Percentiles rank a stretch among this genome's conserved stretches.
These are phyloP conservation scores for Coreius guichenoti DNA, from an alignment of 2,797 vertebrate species.

Conservation along the genomic window DNA sequence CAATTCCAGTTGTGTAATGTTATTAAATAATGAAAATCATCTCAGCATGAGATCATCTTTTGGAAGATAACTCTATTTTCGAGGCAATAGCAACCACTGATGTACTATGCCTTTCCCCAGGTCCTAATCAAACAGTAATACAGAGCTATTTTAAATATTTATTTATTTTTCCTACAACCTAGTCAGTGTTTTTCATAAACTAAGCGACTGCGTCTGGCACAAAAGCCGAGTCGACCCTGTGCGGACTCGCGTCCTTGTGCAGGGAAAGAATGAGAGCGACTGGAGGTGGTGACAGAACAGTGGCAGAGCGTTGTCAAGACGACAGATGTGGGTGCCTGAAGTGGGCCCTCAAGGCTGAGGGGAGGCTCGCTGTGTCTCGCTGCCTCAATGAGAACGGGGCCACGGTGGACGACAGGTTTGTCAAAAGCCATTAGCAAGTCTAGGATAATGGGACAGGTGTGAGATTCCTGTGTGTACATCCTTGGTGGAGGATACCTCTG, in stretches of 20 bases:
- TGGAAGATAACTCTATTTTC: background rate
- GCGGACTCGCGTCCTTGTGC: background rate
- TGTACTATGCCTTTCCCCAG: background rate
- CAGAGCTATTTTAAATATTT: background rate
- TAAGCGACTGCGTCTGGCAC: background rate
- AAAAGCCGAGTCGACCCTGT: background rate
- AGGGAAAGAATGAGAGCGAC: background rate
- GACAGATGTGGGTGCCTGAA: conserved; percentile 46
- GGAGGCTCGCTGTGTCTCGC: background rate
- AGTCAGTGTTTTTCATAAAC: background rate
- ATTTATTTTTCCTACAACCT: background rate
- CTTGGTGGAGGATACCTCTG: conserved; percentile 1
- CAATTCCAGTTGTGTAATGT: background rate
- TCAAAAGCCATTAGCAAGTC: conserved; percentile 26
- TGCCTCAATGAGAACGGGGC: conserved; percentile 3
- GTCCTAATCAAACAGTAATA: conserved; percentile 8
- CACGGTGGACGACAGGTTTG: conserved; percentile 23
- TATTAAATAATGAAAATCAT: conserved; percentile 4
- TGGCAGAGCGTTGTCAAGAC: conserved; percentile 52
- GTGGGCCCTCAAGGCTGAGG: conserved; percentile 41
- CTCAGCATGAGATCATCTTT: background rate
- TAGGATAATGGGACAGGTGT: background rate
- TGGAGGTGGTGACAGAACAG: conserved; percentile 34
- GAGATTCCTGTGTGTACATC: conserved; percentile 1
- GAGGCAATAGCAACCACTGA: background rate